Conservation (phyloP, 2,797 vertebrate genomes). For the Gambelia wislizenii region DNA sequence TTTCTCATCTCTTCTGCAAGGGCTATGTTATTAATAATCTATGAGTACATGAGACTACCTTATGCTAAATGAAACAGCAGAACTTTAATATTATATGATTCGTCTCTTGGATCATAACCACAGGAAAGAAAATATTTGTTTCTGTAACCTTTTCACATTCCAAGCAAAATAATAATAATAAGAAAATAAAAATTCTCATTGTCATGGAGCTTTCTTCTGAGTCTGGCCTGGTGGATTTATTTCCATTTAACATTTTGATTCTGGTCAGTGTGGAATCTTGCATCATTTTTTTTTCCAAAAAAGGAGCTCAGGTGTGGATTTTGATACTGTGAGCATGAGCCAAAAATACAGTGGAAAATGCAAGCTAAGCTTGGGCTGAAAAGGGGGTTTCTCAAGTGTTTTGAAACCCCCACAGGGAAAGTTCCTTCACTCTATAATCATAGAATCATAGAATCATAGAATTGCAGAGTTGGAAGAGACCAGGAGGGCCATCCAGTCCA, state of each 20-base stretch:
- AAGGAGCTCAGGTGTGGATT: not conserved
- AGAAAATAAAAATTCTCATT: too few relatives aligned
- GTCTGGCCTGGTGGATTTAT: not conserved
- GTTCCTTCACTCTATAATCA: too few relatives aligned
- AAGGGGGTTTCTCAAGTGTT: too few relatives aligned
- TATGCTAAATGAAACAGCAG: constrained; percentile 36
- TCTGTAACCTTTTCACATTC: not conserved
- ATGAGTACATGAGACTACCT: constrained; percentile 40
- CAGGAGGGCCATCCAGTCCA: too few relatives aligned
- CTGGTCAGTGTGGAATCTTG: not conserved
- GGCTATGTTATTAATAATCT: constrained; percentile 45
- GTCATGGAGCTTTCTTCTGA: not conserved
- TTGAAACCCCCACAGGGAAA: too few relatives aligned
- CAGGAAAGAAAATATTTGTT: constrained; percentile 23
- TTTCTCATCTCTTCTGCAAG: not conserved
- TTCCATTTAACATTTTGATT: not conserved
- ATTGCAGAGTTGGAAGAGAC: too few relatives aligned
- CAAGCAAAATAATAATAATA: too few relatives aligned
- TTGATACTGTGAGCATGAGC: not conserved
- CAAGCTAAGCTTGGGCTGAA: not conserved
- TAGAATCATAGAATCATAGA: too few relatives aligned
- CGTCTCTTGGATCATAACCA: constrained; percentile 6
- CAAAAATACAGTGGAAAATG: not conserved
- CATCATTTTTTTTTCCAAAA: not conserved
- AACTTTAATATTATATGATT: not conserved